phyloP scores from a whole-genome alignment of 2,888 invertebrate species.

The Platerodrilus igneus region DNA sequence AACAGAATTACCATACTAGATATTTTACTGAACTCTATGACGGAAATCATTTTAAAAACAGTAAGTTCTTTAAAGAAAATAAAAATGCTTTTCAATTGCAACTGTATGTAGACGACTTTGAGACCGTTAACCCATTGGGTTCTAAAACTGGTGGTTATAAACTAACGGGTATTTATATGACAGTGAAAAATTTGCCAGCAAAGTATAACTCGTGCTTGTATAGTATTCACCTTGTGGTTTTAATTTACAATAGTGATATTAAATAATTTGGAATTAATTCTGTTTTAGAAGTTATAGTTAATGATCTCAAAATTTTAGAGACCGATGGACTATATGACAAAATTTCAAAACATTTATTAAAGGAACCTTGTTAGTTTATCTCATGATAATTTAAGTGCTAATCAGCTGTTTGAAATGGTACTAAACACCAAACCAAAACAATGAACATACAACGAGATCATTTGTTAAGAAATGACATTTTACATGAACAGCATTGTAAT shows the following conservation, averaged over 20 bases:
- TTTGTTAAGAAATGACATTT: too few relatives aligned
- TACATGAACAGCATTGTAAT: conserved; percentile 23
- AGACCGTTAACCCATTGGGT: conserved; percentile 15
- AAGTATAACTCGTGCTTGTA: conserved; percentile 10
- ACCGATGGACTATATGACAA: conserved; percentile 8
- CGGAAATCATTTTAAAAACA: not conserved
- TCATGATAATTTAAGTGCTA: conserved; percentile 27
- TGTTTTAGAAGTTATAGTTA: conserved; percentile 13
- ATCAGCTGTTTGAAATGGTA: conserved; percentile 24
- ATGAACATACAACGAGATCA: too few relatives aligned
- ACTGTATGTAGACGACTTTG: conserved; percentile 15
- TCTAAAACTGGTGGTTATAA: conserved; percentile 15
- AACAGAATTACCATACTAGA: too few relatives aligned
- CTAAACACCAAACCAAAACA: too few relatives aligned
- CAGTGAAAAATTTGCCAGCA: conserved; percentile 10
- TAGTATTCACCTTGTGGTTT: conserved; percentile 10
- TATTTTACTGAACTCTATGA: too few relatives aligned
- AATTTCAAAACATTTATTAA: conserved; percentile 4
- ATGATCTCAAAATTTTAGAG: conserved; percentile 15
- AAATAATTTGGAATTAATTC: conserved; percentile 5
- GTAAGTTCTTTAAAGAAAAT: not conserved
- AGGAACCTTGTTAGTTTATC: conserved; percentile 20
- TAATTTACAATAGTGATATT: not conserved
- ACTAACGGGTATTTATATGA: conserved; percentile 14
- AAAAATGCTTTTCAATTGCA: conserved; percentile 12